Conservation (phyloP, 2,888 invertebrate species). For the Clistopyga incitator region DNA sequence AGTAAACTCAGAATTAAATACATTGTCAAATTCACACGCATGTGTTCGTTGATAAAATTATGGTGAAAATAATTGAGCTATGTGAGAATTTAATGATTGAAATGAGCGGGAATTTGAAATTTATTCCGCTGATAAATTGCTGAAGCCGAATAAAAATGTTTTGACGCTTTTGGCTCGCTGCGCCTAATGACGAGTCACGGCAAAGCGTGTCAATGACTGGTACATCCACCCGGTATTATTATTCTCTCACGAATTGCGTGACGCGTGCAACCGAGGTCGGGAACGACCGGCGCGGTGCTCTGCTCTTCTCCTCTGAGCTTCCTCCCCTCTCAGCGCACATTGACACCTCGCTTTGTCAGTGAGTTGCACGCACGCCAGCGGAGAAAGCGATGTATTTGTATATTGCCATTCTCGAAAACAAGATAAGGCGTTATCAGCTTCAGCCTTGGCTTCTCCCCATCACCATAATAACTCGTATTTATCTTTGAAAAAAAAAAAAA, state of each 20-base stretch:
- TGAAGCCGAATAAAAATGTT: constrained; percentile 9
- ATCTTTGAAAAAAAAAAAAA: neutral
- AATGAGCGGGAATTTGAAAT: too few species aligned
- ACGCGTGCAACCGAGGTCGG: constrained; percentile 61
- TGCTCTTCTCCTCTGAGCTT: constrained; percentile 18
- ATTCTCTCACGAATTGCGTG: constrained; percentile 42
- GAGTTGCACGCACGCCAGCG: constrained; percentile 2
- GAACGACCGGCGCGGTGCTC: constrained; percentile 44
- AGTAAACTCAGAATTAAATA: too few species aligned
- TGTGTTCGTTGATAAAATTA: too few species aligned
- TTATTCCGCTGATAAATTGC: neutral
- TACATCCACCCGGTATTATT: constrained; percentile 25
- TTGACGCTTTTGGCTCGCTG: neutral
- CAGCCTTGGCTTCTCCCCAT: constrained; percentile 34
- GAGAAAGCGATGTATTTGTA: constrained; percentile 47
- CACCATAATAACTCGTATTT: constrained; percentile 31
- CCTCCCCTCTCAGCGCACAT: constrained; percentile 11
- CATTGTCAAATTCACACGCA: too few species aligned
- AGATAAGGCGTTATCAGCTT: constrained; percentile 50
- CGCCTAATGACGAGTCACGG: neutral
- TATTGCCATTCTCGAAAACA: constrained; percentile 32
- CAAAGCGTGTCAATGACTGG: constrained; percentile 30
- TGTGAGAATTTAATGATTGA: too few species aligned
- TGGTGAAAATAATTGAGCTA: too few species aligned
- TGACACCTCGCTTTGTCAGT: constrained; percentile 30